phyloP scores from a whole-genome alignment of 1,140 invertebrate genomes.

The Drosophila kanapiae region DNA sequence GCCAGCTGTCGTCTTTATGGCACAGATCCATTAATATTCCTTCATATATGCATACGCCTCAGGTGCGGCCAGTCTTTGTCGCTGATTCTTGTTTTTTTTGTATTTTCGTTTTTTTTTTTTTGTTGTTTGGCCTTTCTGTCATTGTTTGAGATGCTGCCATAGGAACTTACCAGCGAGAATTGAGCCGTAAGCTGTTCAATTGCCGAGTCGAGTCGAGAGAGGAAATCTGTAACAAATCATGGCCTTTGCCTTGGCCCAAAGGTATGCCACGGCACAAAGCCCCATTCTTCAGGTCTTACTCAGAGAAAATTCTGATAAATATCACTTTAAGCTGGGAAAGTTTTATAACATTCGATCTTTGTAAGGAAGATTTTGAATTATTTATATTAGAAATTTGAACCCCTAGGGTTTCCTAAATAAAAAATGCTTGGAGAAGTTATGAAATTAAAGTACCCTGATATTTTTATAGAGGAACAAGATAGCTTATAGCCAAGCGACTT shows the following conservation, averaged over 20 bases:
- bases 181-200: slow-evolving; percentile 66
- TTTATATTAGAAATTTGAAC: too few species aligned
- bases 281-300: not conserved
- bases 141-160: slow-evolving; percentile 62
- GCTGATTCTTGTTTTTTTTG: slow-evolving; percentile 1
- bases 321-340: not conserved
- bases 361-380: not conserved
- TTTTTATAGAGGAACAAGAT: too few species aligned
- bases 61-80: slow-evolving; percentile 56
- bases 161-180: slow-evolving; percentile 57
- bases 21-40: slow-evolving; percentile 77
- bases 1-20: slow-evolving; percentile 80
- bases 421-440: too few species aligned
- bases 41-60: slow-evolving; percentile 45
- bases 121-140: slow-evolving; percentile 21
- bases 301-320: not conserved
- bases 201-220: slow-evolving; percentile 35
- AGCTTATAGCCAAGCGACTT: too few species aligned
- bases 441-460: too few species aligned
- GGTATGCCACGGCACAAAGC: slow-evolving; percentile 16
- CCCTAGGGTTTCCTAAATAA: too few species aligned
- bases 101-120: not conserved
- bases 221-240: slow-evolving; percentile 76
- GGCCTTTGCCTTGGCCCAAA: slow-evolving; percentile 48
- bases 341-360: not conserved